Percentiles rank a stretch among this genome's conserved stretches.
Conservation (phyloP, 2,888 invertebrate species). For the Mesorhabditis belari region DNA sequence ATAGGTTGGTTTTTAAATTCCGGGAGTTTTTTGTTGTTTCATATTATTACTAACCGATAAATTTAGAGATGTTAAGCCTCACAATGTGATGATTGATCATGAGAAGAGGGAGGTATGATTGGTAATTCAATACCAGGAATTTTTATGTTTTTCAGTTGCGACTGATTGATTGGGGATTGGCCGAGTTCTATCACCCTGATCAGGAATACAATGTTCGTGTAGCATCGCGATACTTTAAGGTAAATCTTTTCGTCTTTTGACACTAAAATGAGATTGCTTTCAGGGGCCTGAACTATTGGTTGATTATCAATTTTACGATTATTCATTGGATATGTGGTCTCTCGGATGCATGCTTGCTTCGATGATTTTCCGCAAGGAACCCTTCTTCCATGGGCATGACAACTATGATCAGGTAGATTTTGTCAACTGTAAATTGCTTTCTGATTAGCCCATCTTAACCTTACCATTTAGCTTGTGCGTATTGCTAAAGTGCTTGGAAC, state of each 20-base stretch:
- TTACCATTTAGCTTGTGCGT: slow-evolving; percentile 59
- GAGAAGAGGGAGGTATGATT: slow-evolving; percentile 84
- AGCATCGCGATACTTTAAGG: slow-evolving; percentile 94
- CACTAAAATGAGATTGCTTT: slow-evolving; percentile 58
- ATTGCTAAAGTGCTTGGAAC: slow-evolving; percentile 94
- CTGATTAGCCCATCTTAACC: neutral
- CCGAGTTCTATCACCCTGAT: slow-evolving; percentile 98
- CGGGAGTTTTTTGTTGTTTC: no score
- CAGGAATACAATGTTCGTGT: slow-evolving; percentile 99
- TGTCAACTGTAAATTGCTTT: neutral
- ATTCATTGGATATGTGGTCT: slow-evolving; percentile 99
- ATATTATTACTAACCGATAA: no score
- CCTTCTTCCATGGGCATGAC: slow-evolving; percentile 99
- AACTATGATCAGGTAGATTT: slow-evolving; percentile 82
- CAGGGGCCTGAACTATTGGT: slow-evolving; percentile 89
- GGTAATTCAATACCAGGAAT: no score
- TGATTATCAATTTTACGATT: slow-evolving; percentile 99
- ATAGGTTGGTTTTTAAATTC: no score
- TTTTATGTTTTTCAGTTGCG: slow-evolving; percentile 29
- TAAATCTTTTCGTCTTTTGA: slow-evolving; percentile 73
- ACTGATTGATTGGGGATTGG: slow-evolving; percentile 98
- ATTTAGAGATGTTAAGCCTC: slow-evolving; percentile 99
- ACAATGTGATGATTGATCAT: slow-evolving; percentile 99
- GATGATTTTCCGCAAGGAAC: slow-evolving; percentile 98
- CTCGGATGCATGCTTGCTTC: slow-evolving; percentile 99